Evolutionary conservation across 2,888 invertebrate species (phyloP).

Genomic region (Neoaliturus tenellus): DNA sequence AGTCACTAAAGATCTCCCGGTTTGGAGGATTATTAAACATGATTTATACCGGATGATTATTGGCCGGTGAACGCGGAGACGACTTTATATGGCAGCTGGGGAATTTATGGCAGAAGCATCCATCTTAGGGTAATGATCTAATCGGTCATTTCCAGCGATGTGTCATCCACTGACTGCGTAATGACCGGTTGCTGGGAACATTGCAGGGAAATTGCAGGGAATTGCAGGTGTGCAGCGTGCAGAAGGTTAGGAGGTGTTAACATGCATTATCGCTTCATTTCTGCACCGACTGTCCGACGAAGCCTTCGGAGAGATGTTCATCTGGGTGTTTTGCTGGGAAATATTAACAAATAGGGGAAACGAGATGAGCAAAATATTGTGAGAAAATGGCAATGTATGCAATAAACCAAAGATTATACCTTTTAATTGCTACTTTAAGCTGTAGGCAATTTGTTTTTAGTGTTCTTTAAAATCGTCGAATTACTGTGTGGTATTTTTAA

Average conservation of each 20-base stretch:
- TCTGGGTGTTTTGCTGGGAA: not conserved
- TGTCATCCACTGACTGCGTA: slow-evolving; percentile 21
- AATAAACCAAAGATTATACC: too few relatives aligned
- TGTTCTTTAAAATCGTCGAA: too few relatives aligned
- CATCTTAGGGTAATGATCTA: slow-evolving; percentile 21
- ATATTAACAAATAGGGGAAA: not conserved
- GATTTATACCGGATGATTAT: slow-evolving; percentile 9
- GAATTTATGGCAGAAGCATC: slow-evolving; percentile 21
- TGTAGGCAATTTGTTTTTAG: too few relatives aligned
- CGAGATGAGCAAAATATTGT: too few relatives aligned
- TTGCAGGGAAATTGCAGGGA: slow-evolving; percentile 26
- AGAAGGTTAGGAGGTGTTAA: slow-evolving; percentile 30
- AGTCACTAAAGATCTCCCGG: not conserved
- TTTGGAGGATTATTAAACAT: not conserved
- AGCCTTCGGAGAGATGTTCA: too few relatives aligned
- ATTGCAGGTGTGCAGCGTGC: not conserved
- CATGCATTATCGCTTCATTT: slow-evolving; percentile 4
- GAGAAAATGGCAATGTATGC: too few relatives aligned
- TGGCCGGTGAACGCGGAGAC: not conserved
- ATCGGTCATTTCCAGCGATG: slow-evolving; percentile 29
- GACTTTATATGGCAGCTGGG: slow-evolving; percentile 28
- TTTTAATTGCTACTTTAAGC: too few relatives aligned
- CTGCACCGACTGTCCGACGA: not conserved
- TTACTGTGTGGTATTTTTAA: too few relatives aligned
- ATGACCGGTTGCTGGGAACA: slow-evolving; percentile 12